Percentiles rank a stretch among this genome's conserved stretches.
Conservation (phyloP, 2,113 vertebrate genomes). For the Xenopus tropicalis region UCB_Xtro_10.0 CM004449.2:90862501-90863000, state of each 20-base stretch:
- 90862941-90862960: too few relatives aligned
- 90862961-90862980: too few relatives aligned
- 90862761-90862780: conserved; percentile 29
- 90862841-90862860: background rate
- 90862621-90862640: conserved; percentile 28
- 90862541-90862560: conserved; percentile 44
- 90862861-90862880: too few relatives aligned
- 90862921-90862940: too few relatives aligned
- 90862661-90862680: conserved; percentile 40
- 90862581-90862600: conserved; percentile 39
- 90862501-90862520: conserved; percentile 40
- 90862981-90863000: too few relatives aligned
- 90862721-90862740: conserved; percentile 33
- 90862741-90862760: conserved; percentile 31
- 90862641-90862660: conserved; percentile 38
- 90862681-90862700: conserved; percentile 37
- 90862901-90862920: too few relatives aligned
- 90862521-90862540: conserved; percentile 23
- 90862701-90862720: conserved; percentile 25
- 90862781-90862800: conserved; percentile 23
- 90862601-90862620: conserved; percentile 40
- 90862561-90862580: conserved; percentile 24
- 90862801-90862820: background rate
- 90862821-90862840: background rate
- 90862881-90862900: too few relatives aligned